Conservation (phyloP, 1,140 invertebrate genomes). For the Dinothrombium tinctorium region DNA sequence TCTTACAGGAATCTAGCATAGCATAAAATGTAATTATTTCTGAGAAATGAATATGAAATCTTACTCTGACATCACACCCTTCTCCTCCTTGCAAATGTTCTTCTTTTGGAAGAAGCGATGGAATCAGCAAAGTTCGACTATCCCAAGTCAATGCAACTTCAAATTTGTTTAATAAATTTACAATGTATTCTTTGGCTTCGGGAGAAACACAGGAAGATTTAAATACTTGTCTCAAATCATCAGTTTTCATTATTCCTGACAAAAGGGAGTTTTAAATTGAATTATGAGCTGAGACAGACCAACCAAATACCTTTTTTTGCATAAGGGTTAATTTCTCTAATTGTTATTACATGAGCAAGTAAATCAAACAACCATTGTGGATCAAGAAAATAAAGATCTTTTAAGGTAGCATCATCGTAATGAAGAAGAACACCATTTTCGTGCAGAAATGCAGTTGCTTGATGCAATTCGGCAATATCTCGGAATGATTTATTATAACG, state of each 20-base stretch:
- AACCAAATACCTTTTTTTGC: slow-evolving; percentile 40
- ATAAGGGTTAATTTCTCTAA: slow-evolving; percentile 86
- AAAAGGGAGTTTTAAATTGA: slow-evolving; percentile 1
- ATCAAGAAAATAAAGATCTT: slow-evolving; percentile 82
- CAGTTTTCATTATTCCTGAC: slow-evolving; percentile 65
- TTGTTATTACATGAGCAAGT: slow-evolving; percentile 82
- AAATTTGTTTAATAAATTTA: slow-evolving; percentile 81
- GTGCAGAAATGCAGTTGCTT: slow-evolving; percentile 85
- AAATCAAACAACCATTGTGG: slow-evolving; percentile 98
- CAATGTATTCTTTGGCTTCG: slow-evolving; percentile 43
- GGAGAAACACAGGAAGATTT: slow-evolving; percentile 40
- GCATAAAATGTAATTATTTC: background rate
- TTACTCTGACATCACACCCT: slow-evolving; percentile 22
- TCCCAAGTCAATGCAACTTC: slow-evolving; percentile 96
- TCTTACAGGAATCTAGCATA: slow-evolving; percentile 34
- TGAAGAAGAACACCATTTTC: slow-evolving; percentile 94
- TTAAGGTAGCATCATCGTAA: slow-evolving; percentile 85
- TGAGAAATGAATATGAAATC: background rate
- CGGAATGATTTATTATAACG: slow-evolving; percentile 44
- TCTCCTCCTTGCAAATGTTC: slow-evolving; percentile 27
- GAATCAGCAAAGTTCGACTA: slow-evolving; percentile 54
- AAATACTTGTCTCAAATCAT: slow-evolving; percentile 78
- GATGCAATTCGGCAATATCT: slow-evolving; percentile 68
- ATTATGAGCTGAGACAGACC: background rate
- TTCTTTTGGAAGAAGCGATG: slow-evolving; percentile 66